Evolutionary conservation across 2,888 invertebrate species (phyloP), one percentile per base, ranked within the genome.

Genomic region (Scaeva pyrastri): DNA sequence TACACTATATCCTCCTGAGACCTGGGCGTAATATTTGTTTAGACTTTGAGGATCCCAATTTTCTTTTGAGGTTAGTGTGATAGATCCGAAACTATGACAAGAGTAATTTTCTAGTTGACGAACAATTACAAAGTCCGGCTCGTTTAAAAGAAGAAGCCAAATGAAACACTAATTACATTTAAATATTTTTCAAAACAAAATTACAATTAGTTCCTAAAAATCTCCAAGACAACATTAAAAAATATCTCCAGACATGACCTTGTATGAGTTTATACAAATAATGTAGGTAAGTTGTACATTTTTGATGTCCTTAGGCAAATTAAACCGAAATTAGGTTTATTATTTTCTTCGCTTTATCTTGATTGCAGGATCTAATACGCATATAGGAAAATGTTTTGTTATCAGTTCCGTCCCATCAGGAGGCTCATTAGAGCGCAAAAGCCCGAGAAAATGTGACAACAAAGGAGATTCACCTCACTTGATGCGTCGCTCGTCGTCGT

Each of bases 361-460:
- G 26, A 36, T 19, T 66, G 48, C 36, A 66, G 31, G 48, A 48
- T 66, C 66, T 66, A 31, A 48, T 26, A 64, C 2, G 10, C 6
- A 10, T 7, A 58, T 39, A 36, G 7, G 45, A 19, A 36, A 7
- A 64, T 1, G 1, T n/a, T 31, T 31, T 8, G 6, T 79, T 82
- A 82, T 82, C 77, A 66, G 11, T 16, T 21, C 11, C 12, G 64
- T 72, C 82, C 77, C 50, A 82, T 82, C 76, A 50, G 19, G 45
- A 52, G 43, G 43, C 31, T 58, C 71, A 72, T 71, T 82, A 76
- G 76, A 82, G 76, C 64, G 71, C 23, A 66, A 71, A 72, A 76
- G 52, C 71, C 74, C 12, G 19, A 26, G 36, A 39, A 48, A 39
- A 56, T 66, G 16, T 66, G 66, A 72, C 36, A 66, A 74, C 60